Evolutionary conservation across 2,888 invertebrate species (phyloP), one percentile per base, ranked within the genome.

Genomic region (Caenorhabditis sinica): DNA sequence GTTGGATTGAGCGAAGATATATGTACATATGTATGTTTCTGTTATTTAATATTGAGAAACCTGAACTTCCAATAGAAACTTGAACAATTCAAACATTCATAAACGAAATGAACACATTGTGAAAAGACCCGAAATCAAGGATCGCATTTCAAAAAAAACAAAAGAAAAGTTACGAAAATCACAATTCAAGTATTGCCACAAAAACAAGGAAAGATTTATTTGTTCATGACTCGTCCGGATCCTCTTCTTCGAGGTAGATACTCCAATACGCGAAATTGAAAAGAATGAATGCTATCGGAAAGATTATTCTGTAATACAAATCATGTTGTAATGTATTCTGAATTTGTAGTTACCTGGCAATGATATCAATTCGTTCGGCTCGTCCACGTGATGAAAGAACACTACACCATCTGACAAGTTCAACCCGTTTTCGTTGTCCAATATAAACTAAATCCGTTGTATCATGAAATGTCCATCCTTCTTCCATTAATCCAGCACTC

Each of bases 191-290:
- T 68, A 66, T 66, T 80, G 72, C 61, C 60, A 33, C 36, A 60
- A n/a, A 23, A 60, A 58, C 20, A 69, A 77, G 61, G 40, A 77
- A 61, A n/a, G n/a, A n/a, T n/a, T 61, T 36, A 61, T 77, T 36
- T 49, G 23, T 68, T 28, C 13, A 56, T 28, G 74, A 73, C 82
- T 74, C 69, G 69, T 82, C 69, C 33, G 77, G 71, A 66, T 77
- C 75, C 74, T 86, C 88, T 63, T 90, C 89, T 53, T 90, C 90
- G 73, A 91, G 86, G 82, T 92, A 92, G 58, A 91, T 86, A 36
- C 88, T 89, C 92, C 92, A 92, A 72, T 92, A 92, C 66, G 91
- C 92, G 51, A 91, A 86, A 73, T 92, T 92, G 89, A 92, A 92
- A 53, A 91, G 60, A 33, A 91, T 85, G 79, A 93, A 92, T 36